Conservation (phyloP, 1,140 invertebrate species). For the Drosophila burlai region DNA sequence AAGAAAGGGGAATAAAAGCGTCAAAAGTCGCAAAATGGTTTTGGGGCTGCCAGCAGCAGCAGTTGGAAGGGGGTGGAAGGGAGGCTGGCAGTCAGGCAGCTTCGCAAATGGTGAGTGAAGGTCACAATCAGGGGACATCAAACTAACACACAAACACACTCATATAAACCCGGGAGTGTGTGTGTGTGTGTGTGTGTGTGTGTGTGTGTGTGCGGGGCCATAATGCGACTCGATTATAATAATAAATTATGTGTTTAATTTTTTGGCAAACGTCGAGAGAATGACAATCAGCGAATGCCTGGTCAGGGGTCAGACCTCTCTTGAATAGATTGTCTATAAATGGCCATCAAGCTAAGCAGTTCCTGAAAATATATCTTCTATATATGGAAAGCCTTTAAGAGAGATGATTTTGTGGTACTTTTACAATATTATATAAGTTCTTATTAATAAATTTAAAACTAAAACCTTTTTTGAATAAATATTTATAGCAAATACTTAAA, state of each 20-base stretch:
- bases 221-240: slow-evolving; percentile 52
- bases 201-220: slow-evolving; percentile 14
- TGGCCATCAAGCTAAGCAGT: not conserved
- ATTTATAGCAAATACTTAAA: too few relatives aligned
- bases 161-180: not conserved
- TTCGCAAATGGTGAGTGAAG: slow-evolving; percentile 67
- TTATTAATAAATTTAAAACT: too few relatives aligned
- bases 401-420: not conserved
- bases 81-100: slow-evolving; percentile 1
- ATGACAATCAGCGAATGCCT: slow-evolving; percentile 19
- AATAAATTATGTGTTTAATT: slow-evolving; percentile 53
- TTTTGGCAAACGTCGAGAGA: slow-evolving; percentile 39
- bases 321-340: not conserved
- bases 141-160: slow-evolving; percentile 18
- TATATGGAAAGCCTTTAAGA: not conserved
- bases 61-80: not conserved
- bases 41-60: slow-evolving; percentile 25
- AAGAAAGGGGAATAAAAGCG: slow-evolving; percentile 21
- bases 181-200: slow-evolving; percentile 7
- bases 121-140: slow-evolving; percentile 49
- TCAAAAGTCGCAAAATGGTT: slow-evolving; percentile 22
- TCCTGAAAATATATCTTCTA: not conserved
- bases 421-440: too few relatives aligned
- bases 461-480: not conserved
- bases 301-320: slow-evolving; percentile 25